phyloP scores from a whole-genome alignment of 2,797 vertebrate species.

The Pseudochirops cupreus region DNA sequence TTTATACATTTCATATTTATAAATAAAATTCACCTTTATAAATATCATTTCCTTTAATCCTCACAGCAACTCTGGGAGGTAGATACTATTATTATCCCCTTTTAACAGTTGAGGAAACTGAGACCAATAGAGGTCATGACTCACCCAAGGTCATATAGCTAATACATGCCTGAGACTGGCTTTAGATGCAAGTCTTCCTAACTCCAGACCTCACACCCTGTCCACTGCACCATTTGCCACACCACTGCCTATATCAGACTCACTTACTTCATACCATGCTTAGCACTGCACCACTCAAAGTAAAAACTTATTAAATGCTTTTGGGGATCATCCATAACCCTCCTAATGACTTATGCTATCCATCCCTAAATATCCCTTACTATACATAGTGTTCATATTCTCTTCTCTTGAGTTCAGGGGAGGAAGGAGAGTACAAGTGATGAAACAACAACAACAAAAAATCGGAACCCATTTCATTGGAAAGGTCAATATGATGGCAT shows the following conservation, averaged over 20 bases:
- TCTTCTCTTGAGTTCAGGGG: background rate
- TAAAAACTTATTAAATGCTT: background rate
- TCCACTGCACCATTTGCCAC: background rate
- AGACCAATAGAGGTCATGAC: background rate
- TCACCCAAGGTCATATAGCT: background rate
- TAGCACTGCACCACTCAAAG: background rate
- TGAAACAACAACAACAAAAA: background rate
- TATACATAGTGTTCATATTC: background rate
- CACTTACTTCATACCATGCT: background rate
- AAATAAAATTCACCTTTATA: background rate
- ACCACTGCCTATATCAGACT: background rate
- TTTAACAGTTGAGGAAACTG: background rate
- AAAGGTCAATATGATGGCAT: background rate
- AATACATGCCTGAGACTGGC: background rate
- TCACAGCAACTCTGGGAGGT: background rate
- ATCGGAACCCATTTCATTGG: background rate
- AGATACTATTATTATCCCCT: background rate
- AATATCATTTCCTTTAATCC: background rate
- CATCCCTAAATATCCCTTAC: background rate
- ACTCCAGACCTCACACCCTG: background rate
- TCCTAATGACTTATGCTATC: background rate
- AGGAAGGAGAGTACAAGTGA: background rate
- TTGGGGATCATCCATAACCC: background rate
- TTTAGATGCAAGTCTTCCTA: background rate
- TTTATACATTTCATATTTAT: background rate